phyloP scores from a whole-genome alignment of 2,888 invertebrate genomes.

The Meliscaeva auricollis region DNA sequence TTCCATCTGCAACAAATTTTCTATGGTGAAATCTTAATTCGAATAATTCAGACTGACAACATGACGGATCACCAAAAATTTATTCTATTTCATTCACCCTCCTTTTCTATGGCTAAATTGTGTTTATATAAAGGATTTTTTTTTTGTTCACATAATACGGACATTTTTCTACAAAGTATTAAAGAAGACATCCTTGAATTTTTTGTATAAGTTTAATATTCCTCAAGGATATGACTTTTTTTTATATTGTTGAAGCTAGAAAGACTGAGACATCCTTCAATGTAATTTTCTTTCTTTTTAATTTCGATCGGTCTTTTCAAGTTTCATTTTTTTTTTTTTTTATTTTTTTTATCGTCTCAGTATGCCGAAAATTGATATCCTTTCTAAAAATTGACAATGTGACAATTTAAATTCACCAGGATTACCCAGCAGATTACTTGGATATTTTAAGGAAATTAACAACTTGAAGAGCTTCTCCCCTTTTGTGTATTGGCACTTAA shows the following conservation, averaged over 20 bases:
- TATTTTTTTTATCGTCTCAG: conserved; percentile 32
- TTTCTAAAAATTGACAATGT: conserved; percentile 69
- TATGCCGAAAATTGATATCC: conserved; percentile 71
- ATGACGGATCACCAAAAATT: conserved; percentile 84
- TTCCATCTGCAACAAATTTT: conserved; percentile 79
- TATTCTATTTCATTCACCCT: conserved; percentile 50
- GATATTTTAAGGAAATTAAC: conserved; percentile 72
- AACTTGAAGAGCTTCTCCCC: conserved; percentile 52
- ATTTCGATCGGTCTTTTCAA: conserved; percentile 24
- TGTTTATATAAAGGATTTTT: too few species aligned
- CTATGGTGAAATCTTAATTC: conserved; percentile 84
- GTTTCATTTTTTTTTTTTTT: not conserved
- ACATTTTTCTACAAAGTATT: conserved; percentile 18
- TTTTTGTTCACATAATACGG: too few species aligned
- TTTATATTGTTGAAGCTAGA: not conserved
- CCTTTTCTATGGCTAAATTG: conserved; percentile 41
- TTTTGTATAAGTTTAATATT: conserved; percentile 18
- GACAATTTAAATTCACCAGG: conserved; percentile 67
- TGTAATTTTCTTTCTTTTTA: conserved; percentile 19
- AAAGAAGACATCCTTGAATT: conserved; percentile 27
- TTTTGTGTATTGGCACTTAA: conserved; percentile 38
- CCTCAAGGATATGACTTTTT: not conserved
- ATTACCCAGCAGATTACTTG: conserved; percentile 64
- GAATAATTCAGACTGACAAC: conserved; percentile 85
- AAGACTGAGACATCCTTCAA: not conserved